Evolutionary conservation across 1,140 invertebrate species (phyloP).

Genomic region (Halictus rubicundus): DNA sequence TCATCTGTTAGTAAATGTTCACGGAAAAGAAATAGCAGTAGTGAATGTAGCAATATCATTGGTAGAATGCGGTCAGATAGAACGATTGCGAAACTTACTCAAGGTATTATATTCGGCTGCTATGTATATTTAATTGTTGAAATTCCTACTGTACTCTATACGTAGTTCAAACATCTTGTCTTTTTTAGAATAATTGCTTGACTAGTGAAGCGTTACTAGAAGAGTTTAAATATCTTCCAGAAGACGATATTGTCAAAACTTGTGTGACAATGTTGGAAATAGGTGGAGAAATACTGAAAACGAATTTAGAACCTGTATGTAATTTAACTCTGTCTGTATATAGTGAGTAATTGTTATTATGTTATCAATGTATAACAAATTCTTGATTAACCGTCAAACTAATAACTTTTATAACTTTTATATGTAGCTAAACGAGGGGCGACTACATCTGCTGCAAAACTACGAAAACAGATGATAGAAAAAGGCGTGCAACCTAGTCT

Average conservation of each 20-base stretch:
- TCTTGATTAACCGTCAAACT: not conserved
- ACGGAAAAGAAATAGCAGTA: constrained; percentile 70
- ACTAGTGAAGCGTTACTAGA: constrained; percentile 49
- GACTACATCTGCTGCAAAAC: constrained; percentile 71
- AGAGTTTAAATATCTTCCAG: constrained; percentile 48
- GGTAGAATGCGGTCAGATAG: constrained; percentile 18
- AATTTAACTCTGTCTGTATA: constrained; percentile 79
- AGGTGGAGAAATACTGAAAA: constrained; percentile 66
- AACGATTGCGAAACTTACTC: constrained; percentile 46
- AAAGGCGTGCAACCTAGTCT: constrained; percentile 72
- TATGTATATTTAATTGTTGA: not conserved
- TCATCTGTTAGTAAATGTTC: constrained; percentile 70
- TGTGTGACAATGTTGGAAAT: constrained; percentile 64
- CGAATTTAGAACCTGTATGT: constrained; percentile 76
- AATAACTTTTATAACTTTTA: too few species aligned
- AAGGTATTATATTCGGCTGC: constrained; percentile 36
- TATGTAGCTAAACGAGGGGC: constrained; percentile 78
- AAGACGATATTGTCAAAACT: constrained; percentile 52
- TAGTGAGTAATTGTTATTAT: constrained; percentile 74
- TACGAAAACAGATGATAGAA: constrained; percentile 79
- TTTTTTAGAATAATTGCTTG: constrained; percentile 69
- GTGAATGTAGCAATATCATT: constrained; percentile 71
- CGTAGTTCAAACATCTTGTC: constrained; percentile 11
- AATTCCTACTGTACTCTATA: not conserved
- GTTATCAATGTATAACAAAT: too few species aligned